A percentile compares a stretch with the other conserved stretches of the same genome.
Evolutionary conservation across 2,888 invertebrate species (phyloP).

Genomic region (Lacanobia wlatinum): DNA sequence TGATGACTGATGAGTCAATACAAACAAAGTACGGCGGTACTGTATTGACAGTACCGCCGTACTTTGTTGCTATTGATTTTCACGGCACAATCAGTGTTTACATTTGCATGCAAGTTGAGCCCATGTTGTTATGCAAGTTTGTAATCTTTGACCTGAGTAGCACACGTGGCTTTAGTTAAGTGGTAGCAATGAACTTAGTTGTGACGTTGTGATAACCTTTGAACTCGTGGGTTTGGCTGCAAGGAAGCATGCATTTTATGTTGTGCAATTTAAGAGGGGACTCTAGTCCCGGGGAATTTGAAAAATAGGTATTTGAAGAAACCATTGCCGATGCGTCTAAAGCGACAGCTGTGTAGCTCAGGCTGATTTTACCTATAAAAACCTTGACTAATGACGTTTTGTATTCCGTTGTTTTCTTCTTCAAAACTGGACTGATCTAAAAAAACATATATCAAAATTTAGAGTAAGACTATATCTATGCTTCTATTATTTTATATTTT

Average conservation of each 20-base stretch:
- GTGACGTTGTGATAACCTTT: constrained; percentile 24
- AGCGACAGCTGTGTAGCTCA: too few species aligned
- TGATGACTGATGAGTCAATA: background rate
- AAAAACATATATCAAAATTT: too few species aligned
- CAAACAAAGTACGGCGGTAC: too few species aligned
- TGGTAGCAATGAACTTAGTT: constrained; percentile 22
- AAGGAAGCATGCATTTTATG: background rate
- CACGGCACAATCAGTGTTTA: constrained; percentile 3
- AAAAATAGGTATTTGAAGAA: too few species aligned
- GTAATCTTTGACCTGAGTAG: constrained; percentile 23
- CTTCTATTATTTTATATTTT: too few species aligned
- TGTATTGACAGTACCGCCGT: background rate
- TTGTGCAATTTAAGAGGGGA: background rate
- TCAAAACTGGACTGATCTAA: too few species aligned
- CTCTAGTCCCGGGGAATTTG: too few species aligned
- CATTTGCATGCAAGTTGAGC: constrained; percentile 14
- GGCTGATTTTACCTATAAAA: too few species aligned
- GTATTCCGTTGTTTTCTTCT: too few species aligned
- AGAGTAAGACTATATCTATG: too few species aligned
- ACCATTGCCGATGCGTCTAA: too few species aligned
- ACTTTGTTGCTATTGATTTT: constrained; percentile 5
- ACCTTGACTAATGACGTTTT: too few species aligned
- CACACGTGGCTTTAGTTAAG: constrained; percentile 26
- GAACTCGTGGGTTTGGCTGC: background rate
- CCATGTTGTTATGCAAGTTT: constrained; percentile 24